Base-by-base conservation (phyloP, 2,888 invertebrate species). In the Lepidocyrtinus sp. region DNA sequence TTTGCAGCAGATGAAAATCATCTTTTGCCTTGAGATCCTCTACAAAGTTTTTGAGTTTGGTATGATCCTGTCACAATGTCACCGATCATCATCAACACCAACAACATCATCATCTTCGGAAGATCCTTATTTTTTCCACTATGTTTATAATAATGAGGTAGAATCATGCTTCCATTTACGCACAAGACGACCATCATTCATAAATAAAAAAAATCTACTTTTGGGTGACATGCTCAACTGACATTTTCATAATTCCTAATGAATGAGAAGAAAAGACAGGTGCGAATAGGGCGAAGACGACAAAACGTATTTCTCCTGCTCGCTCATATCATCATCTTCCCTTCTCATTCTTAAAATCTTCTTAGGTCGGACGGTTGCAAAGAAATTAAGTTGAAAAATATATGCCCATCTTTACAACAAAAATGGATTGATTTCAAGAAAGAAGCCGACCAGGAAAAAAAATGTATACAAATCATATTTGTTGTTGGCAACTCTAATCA, bases 391-490 rank as follows among this genome's bases (percentile, higher is more conserved):
- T 50, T 12, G 50, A 50, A 50, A 50, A 36, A 36, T 36, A 36
- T 7, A 50, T 50, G 15, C 50, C n/a, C n/a, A n/a, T n/a, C n/a
- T n/a, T n/a, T n/a, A n/a, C n/a, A n/a, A n/a, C n/a, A n/a, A n/a
- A n/a, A n/a, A n/a, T n/a, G 50, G 50, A 50, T 50, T 50, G 50
- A 50, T 50, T 50, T 50, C 50, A 50, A 50, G 50, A 50, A 50
- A 12, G 50, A 50, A n/a, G 50, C 36, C n/a, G n/a, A n/a, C n/a
- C n/a, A 36, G 36, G 36, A 36, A 36, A 36, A 36, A 36, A 36
- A 5, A 36, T 7, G 36, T 12, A 36, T 7, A 36, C 36, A 36
- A 36, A 36, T 7, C 12, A 36, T 7, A 36, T 36, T 12, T 36
- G 5, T 36, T 36, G 36, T 36, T 36, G 36, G 36, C 36, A 7